Evolutionary conservation across 64 coral and sea anemone genomes (phyloP), one percentile per base, ranked within the genome.

Genomic region (Pocillopora verrucosa): DNA sequence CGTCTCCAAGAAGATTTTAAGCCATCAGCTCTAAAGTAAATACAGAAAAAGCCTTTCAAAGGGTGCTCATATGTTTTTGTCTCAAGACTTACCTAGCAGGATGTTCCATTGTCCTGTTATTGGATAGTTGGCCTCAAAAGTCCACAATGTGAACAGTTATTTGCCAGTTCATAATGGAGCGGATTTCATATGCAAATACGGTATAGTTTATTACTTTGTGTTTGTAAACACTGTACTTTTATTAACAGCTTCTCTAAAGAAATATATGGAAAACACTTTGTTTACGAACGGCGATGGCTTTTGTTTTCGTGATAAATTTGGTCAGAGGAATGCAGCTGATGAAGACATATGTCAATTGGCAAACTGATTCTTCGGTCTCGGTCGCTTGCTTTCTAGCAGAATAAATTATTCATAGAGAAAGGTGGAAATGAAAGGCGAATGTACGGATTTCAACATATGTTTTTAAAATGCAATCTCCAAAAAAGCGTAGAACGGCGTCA

Each of bases 101-200:
- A 26, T 63, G 11, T 61, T 20, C 35, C 17, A 36, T 64, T 81
- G 79, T 81, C 79, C 59, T 25, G 26, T 81, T 81, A 81, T 62
- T 81, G 79, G 79, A 81, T 63, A 81, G 79, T 35, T 25, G 79
- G 22, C 26, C 56, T 56, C 20, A 45, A 78, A 78, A 78, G 64
- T 70, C 67, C 22, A 11, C 20, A 30, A 12, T 58, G 17, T 79
- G 20, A 79, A 59, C 14, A 79, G 58, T 15, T 59, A 60, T 63
- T 62, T 81, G 58, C 59, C 15, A 26, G 58, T 25, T 25, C 61
- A 61, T 62, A 62, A 81, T 60, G 26, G 5, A 62, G 5, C 59
- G 60, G 59, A 60, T 81, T 81, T 81, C 77, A 60, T 20, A 79
- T 79, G 77, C 56, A 79, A 79, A 79, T 79, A 59, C n/a, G 22